Conservation (phyloP, 1,140 invertebrate species). For the Dinoponera quadriceps region DNA sequence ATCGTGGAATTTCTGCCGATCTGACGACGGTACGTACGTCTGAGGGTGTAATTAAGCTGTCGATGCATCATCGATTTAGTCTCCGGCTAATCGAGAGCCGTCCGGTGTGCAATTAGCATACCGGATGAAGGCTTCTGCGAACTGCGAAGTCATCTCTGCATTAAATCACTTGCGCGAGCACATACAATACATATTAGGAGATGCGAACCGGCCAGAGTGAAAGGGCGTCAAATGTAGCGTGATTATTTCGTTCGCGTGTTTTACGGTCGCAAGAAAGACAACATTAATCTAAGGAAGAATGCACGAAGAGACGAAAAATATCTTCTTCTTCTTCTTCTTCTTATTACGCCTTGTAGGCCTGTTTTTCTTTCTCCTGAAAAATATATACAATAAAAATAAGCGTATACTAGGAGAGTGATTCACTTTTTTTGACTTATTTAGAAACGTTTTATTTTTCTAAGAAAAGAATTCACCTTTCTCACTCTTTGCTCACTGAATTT, state of each 20-base stretch:
- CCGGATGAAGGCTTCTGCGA: not conserved
- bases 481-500: no score
- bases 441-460: no score
- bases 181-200: not conserved
- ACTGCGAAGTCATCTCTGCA: conserved; percentile 24
- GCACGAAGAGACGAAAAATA: not conserved
- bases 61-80: conserved; percentile 40
- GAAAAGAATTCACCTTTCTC: no score
- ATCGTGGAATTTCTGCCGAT: conserved; percentile 2
- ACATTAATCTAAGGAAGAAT: not conserved
- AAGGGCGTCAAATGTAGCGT: not conserved
- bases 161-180: conserved; percentile 18
- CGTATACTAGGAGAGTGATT: no score
- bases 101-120: conserved; percentile 10
- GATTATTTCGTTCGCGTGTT: not conserved
- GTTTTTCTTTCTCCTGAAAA: no score
- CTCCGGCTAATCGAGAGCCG: conserved; percentile 21
- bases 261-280: no score
- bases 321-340: no score
- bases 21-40: not conserved
- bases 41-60: conserved; percentile 34
- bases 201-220: not conserved
- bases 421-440: no score
- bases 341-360: no score
- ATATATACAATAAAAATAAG: no score